phyloP scores from a whole-genome alignment of 2,113 vertebrate species.

The Cyanocitta stelleri region DNA sequence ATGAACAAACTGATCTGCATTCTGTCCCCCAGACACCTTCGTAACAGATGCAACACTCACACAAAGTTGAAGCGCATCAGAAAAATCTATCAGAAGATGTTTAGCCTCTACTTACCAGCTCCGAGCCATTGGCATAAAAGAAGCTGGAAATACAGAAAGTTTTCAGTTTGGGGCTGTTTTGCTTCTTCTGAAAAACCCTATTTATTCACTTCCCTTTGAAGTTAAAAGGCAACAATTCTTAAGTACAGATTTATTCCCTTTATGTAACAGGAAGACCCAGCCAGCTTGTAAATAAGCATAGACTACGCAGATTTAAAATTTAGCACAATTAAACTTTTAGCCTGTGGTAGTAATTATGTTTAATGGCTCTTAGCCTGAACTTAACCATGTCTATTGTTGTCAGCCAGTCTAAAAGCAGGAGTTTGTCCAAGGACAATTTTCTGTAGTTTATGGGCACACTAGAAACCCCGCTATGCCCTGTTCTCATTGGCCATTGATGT shows the following conservation, averaged over 20 bases:
- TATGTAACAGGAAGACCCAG: background rate
- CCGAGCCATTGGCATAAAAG: background rate
- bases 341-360: slow-evolving; percentile 73
- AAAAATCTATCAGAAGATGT: slow-evolving; percentile 3
- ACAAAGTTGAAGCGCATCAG: background rate
- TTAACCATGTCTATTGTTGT: slow-evolving; percentile 63
- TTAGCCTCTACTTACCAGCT: slow-evolving; percentile 6
- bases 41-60: background rate
- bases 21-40: slow-evolving; percentile 6
- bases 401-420: slow-evolving; percentile 70
- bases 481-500: slow-evolving; percentile 71
- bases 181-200: background rate
- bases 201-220: slow-evolving; percentile 22
- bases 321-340: slow-evolving; percentile 66
- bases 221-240: slow-evolving; percentile 53
- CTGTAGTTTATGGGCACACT: slow-evolving; percentile 62
- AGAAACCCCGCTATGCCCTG: slow-evolving; percentile 30
- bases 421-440: slow-evolving; percentile 76
- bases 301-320: slow-evolving; percentile 53
- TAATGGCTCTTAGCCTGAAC: slow-evolving; percentile 66
- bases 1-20: background rate
- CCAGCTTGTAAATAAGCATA: slow-evolving; percentile 63
- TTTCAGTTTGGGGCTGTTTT: slow-evolving; percentile 8
- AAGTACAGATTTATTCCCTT: slow-evolving; percentile 50
- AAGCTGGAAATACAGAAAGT: background rate